Percentiles rank a stretch among this genome's conserved stretches.
These are phyloP conservation scores for Danionella cerebrum DNA, from an alignment of 2,113 vertebrate species.

Conservation along the genomic window DNA sequence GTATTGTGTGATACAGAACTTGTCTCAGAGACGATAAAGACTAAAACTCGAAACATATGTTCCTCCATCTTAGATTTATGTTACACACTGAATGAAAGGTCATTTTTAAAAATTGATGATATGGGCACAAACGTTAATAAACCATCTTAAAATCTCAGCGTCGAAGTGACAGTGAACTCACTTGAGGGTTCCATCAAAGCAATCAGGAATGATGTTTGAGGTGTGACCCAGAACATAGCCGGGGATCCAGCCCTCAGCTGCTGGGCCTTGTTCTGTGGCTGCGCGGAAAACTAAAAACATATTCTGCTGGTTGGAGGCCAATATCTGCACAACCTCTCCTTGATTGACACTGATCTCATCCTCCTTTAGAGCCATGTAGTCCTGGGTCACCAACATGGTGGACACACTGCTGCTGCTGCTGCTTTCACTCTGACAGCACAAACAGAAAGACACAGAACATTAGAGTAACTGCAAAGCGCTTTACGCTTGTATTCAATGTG, in stretches of 20 bases:
- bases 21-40: neutral
- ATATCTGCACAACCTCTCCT: constrained; percentile 56
- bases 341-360: constrained; percentile 97
- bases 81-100: too few relatives aligned
- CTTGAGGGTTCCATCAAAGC: constrained; percentile 88
- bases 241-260: constrained; percentile 99
- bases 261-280: constrained; percentile 92
- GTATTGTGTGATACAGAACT: too few relatives aligned
- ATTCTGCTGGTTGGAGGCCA: constrained; percentile 99
- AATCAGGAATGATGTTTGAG: constrained; percentile 80
- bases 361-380: constrained; percentile 98
- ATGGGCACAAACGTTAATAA: too few relatives aligned
- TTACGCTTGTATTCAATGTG: neutral
- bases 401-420: constrained; percentile 99
- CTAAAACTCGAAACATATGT: neutral
- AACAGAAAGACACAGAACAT: constrained; percentile 14
- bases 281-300: constrained; percentile 99
- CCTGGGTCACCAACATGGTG: constrained; percentile 99
- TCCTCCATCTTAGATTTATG: too few relatives aligned
- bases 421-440: constrained; percentile 86
- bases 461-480: neutral
- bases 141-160: too few relatives aligned
- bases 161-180: constrained; percentile 53
- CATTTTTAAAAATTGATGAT: too few relatives aligned
- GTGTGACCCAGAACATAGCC: constrained; percentile 96